A percentile compares a stretch with the other conserved stretches of the same genome.
These are phyloP conservation scores for Julus scanicus DNA, from an alignment of 2,888 invertebrate species.

Conservation along the genomic window DNA sequence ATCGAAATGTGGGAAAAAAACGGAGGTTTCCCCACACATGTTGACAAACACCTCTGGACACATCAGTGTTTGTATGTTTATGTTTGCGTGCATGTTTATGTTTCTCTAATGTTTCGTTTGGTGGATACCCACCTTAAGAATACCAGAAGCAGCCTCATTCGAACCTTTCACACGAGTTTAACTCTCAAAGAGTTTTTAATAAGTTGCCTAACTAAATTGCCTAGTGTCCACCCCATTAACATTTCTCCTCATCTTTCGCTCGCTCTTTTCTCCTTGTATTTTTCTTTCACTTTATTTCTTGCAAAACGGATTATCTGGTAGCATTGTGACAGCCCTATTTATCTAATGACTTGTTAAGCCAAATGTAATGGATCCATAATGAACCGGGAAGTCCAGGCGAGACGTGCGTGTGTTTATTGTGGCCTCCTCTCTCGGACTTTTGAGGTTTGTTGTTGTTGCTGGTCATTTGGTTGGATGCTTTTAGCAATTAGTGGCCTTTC, in stretches of 20 bases:
- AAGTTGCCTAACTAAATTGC: background rate
- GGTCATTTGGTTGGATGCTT: constrained; percentile 2
- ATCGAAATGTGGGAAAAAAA: no score
- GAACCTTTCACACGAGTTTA: no score
- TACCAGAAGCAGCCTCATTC: no score
- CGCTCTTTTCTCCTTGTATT: background rate
- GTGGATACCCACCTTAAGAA: no score
- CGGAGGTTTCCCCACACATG: no score
- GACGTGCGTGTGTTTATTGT: background rate
- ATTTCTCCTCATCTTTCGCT: background rate
- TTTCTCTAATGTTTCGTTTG: no score
- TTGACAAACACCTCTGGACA: no score
- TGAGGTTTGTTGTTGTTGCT: constrained; percentile 13
- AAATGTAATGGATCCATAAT: constrained; percentile 41
- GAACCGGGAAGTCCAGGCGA: constrained; percentile 49
- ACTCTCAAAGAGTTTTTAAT: background rate
- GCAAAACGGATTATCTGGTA: constrained; percentile 9
- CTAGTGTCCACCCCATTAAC: background rate
- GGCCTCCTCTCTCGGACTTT: background rate
- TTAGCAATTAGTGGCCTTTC: constrained; percentile 27
- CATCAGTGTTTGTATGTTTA: no score
- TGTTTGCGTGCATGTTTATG: no score
- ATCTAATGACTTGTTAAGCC: constrained; percentile 53
- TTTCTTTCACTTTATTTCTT: background rate
- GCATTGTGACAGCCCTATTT: constrained; percentile 51